Evolutionary conservation across 2,113 vertebrate species (phyloP), one percentile per base, ranked within the genome.

Genomic region (Sebastes fasciatus): DNA sequence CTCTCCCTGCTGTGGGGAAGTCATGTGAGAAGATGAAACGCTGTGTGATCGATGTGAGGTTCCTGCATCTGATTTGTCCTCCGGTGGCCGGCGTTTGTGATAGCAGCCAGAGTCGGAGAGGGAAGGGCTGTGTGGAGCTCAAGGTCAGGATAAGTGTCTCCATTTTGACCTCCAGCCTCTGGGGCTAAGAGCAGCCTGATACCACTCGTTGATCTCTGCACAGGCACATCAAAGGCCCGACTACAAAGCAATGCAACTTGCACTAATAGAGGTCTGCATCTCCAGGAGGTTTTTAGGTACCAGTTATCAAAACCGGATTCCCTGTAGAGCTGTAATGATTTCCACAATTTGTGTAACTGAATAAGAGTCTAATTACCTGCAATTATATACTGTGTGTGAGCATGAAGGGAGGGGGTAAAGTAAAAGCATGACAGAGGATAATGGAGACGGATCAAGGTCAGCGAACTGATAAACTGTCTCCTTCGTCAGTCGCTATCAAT

Each of bases 1-100:
- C 76, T 57, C 64, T 63, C 40, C 77, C 83, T 49, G 79, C 87
- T 67, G 60, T 78, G 63, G 80, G 82, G 83, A 90, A 88, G 92
- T 92, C 91, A 93, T 90, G 90, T 86, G 91, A 92, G 90, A 93
- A 88, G 91, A 85, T 88, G 86, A 88, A 91, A 67, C 77, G 8
- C 80, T 64, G 77, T 45, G 68, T 86, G 92, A 94, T 93, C 88
- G 86, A 93, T 93, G 88, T 43, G 77, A 81, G 82, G 86, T 62
- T 84, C 80, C 75, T 88, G 85, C 86, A 68, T 91, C 82, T 77
- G 83, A 77, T 79, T 88, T 82, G 86, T 89, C 85, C 88, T 86
- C 81, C 10, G 19, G 65, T 70, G 69, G 73, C 66, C 11, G 21
- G 74, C 34, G 10, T 73, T 84, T 55, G 68, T 62, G 89, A 90